These are phyloP conservation scores for Lottia gigantea DNA, from an alignment of 2,888 invertebrate genomes.

Conservation along the genomic window DNA sequence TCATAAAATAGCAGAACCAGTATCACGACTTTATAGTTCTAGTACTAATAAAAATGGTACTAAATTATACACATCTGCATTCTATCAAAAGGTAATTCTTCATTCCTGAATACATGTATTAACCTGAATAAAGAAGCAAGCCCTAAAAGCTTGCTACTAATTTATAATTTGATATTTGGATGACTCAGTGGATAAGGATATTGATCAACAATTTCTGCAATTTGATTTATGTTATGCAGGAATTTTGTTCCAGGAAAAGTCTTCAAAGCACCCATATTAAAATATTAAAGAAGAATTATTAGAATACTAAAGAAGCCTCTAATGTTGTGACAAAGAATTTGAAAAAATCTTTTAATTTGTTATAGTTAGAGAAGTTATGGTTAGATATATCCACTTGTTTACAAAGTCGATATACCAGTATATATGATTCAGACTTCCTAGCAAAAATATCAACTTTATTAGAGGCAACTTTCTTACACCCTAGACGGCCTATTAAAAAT, in stretches of 20 bases:
- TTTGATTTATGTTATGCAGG: too few relatives aligned
- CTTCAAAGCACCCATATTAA: too few relatives aligned
- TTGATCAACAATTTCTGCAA: too few relatives aligned
- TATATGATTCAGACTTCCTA: constrained; percentile 58
- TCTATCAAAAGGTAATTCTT: constrained; percentile 47
- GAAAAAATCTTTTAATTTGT: background rate
- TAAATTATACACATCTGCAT: constrained; percentile 43
- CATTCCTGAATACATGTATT: too few relatives aligned
- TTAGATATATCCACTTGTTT: constrained; percentile 51
- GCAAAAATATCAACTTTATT: constrained; percentile 52
- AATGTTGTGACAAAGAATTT: too few relatives aligned
- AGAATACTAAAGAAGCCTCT: too few relatives aligned
- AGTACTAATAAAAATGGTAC: constrained; percentile 34
- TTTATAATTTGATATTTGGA: too few relatives aligned
- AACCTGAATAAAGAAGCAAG: too few relatives aligned
- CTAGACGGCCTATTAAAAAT: constrained; percentile 53
- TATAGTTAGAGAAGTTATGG: constrained; percentile 62
- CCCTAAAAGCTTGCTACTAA: too few relatives aligned
- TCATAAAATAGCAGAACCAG: constrained; percentile 41
- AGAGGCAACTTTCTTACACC: constrained; percentile 53
- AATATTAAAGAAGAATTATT: too few relatives aligned
- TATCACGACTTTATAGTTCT: constrained; percentile 38
- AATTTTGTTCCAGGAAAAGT: too few relatives aligned
- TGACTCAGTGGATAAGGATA: too few relatives aligned
- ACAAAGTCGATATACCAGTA: constrained; percentile 50